These are phyloP conservation scores for Sphyrna mokarran DNA, from an alignment of 2,113 vertebrate genomes.

Conservation along the genomic window DNA sequence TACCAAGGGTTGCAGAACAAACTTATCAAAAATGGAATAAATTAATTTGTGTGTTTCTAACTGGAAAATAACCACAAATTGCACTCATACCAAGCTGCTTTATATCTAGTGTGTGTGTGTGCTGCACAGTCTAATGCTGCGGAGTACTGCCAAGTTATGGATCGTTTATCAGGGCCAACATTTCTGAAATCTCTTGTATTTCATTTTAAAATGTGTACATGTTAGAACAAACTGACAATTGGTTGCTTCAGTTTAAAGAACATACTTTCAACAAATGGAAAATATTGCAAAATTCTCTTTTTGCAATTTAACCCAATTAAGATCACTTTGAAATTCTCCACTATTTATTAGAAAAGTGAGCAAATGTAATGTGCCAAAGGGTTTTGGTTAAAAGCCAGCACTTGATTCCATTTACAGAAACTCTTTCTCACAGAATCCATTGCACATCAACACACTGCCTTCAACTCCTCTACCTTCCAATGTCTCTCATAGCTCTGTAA, in stretches of 20 bases:
- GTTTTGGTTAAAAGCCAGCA: not conserved
- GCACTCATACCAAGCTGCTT: not conserved
- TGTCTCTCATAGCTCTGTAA: not conserved
- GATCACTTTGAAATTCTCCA: not conserved
- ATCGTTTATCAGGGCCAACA: not conserved
- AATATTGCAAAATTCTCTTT: not conserved
- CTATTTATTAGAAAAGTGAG: not conserved
- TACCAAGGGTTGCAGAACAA: not conserved
- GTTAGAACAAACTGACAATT: not conserved
- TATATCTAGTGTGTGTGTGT: not conserved
- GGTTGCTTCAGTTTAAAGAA: not conserved
- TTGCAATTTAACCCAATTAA: not conserved
- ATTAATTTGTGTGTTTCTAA: not conserved
- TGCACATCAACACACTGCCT: not conserved
- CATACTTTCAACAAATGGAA: not conserved
- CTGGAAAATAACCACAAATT: not conserved
- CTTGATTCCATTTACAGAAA: not conserved
- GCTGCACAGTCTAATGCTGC: not conserved
- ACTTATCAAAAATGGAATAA: not conserved
- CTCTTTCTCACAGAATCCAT: not conserved
- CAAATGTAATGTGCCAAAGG: not conserved
- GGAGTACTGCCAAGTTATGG: not conserved
- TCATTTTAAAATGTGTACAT: not conserved
- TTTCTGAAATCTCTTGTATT: not conserved
- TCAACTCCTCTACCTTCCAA: not conserved